Evolutionary conservation across 1,140 invertebrate species (phyloP).

Genomic region (Euura lappo): DNA sequence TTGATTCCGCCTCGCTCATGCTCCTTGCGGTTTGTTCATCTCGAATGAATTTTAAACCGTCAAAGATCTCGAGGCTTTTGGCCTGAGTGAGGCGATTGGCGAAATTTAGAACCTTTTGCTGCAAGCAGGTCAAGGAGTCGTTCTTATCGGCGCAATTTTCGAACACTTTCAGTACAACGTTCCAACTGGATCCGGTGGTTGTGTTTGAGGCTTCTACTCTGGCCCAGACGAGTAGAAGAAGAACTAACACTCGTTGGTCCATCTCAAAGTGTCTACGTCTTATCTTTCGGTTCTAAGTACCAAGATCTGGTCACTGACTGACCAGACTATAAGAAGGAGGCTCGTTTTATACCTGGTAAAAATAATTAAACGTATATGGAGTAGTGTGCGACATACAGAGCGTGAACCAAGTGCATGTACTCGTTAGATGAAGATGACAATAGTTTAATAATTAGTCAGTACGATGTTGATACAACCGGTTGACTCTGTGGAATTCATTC

Average conservation of each 20-base stretch:
- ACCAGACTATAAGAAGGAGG: neutral
- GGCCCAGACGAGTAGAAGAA: neutral
- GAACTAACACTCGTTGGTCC: neutral
- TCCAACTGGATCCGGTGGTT: neutral
- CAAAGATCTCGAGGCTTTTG: slow-evolving; percentile 7
- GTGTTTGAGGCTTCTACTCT: neutral
- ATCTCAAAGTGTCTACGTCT: neutral
- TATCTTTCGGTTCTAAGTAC: neutral
- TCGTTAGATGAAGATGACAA: neutral
- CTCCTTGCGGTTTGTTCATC: neutral
- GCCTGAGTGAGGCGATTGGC: neutral
- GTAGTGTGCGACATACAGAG: neutral
- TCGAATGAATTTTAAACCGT: neutral
- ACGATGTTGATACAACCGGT: too few species aligned
- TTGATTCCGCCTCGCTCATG: neutral
- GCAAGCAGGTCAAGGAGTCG: neutral
- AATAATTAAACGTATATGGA: slow-evolving; percentile 1
- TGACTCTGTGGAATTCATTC: too few species aligned
- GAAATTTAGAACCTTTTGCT: slow-evolving; percentile 19
- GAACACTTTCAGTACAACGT: neutral
- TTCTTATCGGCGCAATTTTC: neutral
- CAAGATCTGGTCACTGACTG: neutral
- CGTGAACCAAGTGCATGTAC: neutral
- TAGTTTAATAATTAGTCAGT: slow-evolving; percentile 2
- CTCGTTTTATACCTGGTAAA: neutral